Base-by-base conservation (phyloP, 1,140 invertebrate genomes). In the Drosophila bocki region DNA sequence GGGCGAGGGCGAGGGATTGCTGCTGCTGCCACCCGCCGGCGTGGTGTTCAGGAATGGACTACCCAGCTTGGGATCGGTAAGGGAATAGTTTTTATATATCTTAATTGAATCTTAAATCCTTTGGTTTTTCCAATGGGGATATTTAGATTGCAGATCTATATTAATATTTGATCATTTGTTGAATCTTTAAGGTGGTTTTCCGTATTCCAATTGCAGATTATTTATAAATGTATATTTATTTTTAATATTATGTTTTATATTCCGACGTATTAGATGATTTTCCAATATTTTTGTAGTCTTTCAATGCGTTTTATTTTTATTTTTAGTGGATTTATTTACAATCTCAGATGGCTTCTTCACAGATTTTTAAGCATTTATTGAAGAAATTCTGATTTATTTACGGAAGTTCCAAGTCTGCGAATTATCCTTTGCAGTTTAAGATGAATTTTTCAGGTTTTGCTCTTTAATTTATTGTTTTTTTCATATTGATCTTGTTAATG, bases 11-110 rank as follows among this genome's bases (percentile, higher is more conserved):
- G 81, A 91, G 50, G 82, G 67, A 63, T 82, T 82, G 80, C 69
- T 87, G 75, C 75, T 80, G 75, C 75, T 80, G 57, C 80, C 86
- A 86, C 75, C 84, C 72, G 83, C 62, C 51, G 87, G 82, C 77
- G 87, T 90, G 32, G 63, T 62, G 58, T 76, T 74, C 65, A 92
- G 71, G 61, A 85, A 93, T 77, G 92, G 92, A 84, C 92, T 93
- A 93, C 92, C 92, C 92, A 93, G 92, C 79, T 91, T 93, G 91
- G 74, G 53, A 71, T 80, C 41, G 35, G 59, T 67, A 13, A 26
- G 22, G 12, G 8, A 22, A 39, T 22, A 22, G 57, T 47, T 8
- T 6, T 1, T 15, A 54, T 54, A 54, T 54, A 54, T 22, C 19
- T 54, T n/a, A n/a, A n/a, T n/a, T 5, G 15, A 13, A 48, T 7